These are phyloP conservation scores for Esox masquinongy DNA, from an alignment of 2,797 vertebrate species.

Conservation along the genomic window DNA sequence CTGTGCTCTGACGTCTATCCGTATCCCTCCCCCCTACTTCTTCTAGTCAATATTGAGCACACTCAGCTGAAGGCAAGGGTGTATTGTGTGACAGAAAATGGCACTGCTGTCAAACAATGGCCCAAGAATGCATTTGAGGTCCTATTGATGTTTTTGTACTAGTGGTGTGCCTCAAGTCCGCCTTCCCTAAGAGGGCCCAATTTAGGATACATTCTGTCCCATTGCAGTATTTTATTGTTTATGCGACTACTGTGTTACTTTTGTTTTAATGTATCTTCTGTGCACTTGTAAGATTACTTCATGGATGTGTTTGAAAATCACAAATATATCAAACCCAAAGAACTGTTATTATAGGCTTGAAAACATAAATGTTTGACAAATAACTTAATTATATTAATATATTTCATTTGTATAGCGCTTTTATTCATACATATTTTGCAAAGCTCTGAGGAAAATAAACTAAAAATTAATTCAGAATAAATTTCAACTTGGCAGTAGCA, in stretches of 20 bases:
- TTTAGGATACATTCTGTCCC: neutral
- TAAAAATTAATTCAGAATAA: too few relatives aligned
- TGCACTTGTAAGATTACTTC: neutral
- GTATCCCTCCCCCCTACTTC: neutral
- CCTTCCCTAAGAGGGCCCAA: neutral
- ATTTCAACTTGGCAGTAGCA: too few relatives aligned
- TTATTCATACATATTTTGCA: too few relatives aligned
- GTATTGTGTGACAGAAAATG: constrained; percentile 2
- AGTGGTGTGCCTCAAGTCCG: neutral
- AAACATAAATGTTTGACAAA: neutral
- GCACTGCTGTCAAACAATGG: constrained; percentile 14
- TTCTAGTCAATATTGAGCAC: neutral
- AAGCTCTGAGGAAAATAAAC: too few relatives aligned
- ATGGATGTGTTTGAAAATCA: neutral
- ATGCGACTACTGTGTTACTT: neutral
- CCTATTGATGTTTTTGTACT: neutral
- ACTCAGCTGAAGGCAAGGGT: neutral
- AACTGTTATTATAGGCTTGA: neutral
- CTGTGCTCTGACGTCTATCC: neutral
- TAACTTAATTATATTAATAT: too few relatives aligned
- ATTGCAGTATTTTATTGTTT: neutral
- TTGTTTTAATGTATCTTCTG: neutral
- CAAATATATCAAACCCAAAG: neutral
- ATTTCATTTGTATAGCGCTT: too few relatives aligned
- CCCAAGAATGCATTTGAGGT: constrained; percentile 4